These are phyloP conservation scores for Pantherophis guttatus DNA, from an alignment of 2,113 vertebrate species.

Conservation along the genomic window DNA sequence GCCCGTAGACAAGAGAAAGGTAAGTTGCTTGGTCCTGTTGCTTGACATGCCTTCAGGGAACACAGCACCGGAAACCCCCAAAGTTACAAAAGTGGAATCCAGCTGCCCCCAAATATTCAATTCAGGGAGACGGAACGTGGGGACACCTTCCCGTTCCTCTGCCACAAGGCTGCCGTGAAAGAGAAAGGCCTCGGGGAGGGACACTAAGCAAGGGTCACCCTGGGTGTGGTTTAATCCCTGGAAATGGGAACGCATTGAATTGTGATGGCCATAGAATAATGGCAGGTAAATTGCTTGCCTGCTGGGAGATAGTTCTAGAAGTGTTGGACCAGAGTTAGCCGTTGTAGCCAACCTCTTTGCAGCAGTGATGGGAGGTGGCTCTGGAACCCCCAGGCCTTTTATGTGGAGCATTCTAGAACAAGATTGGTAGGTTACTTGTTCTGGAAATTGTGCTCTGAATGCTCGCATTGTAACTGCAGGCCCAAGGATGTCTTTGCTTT, in stretches of 20 bases:
- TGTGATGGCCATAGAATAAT: background rate
- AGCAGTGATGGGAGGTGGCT: background rate
- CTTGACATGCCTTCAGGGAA: background rate
- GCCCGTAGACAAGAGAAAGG: slow-evolving; percentile 98
- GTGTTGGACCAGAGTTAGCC: background rate
- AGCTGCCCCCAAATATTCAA: background rate
- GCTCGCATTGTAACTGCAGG: background rate
- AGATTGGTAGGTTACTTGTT: background rate
- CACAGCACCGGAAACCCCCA: background rate
- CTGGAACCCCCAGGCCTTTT: background rate
- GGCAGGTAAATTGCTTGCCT: background rate
- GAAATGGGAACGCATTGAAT: background rate
- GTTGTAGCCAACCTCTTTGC: background rate
- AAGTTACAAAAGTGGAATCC: background rate
- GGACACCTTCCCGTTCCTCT: background rate
- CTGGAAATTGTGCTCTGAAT: background rate
- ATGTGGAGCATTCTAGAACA: background rate
- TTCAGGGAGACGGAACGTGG: background rate
- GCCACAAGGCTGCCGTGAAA: background rate
- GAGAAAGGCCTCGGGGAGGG: background rate
- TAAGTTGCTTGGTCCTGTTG: slow-evolving; percentile 53
- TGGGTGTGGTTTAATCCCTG: background rate
- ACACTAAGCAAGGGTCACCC: background rate
- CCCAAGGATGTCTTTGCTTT: background rate
- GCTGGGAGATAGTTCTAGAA: background rate